Base-by-base conservation (phyloP, 2,888 invertebrate species). In the Marasmarcha lunaedactyla region DNA sequence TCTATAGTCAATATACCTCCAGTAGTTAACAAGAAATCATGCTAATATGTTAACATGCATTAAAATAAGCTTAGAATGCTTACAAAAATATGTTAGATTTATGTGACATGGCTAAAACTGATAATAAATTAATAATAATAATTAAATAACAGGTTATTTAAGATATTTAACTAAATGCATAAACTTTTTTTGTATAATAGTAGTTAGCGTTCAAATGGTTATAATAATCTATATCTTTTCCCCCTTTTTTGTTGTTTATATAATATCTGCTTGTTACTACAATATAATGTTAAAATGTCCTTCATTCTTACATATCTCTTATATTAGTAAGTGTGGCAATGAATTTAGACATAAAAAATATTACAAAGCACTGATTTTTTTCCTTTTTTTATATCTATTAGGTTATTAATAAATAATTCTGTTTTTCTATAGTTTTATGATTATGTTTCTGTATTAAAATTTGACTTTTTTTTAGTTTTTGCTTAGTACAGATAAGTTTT, bases 141-240 rank as follows among this genome's bases (percentile, higher is more conserved):
- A 54, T 51, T 58, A 57, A 57, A 49, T 20, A 20, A 20, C 20
- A 20, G 20, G 20, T 20, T 20, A 20, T 20, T 51, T 69, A 68
- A 64, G 63, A 66, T 63, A 73, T 77, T 76, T 67, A 74, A 67
- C 71, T 57, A 63, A 60, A 59, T 71, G 72, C 76, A 74, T 72
- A 70, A 67, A 71, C 63, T 20, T 20, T 20, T 20, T 20, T 20
- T 76, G 72, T 77, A 77, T 67, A 46, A 65, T 78, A 77, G 74
- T 79, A 79, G 79, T 72, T 79, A 78, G 78, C 60, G 57, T 73
- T 69, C 62, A 69, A 71, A 60, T 55, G 34, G 7, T 12, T 34
- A 59, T 61, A 57, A 57, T 57, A 54, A 56, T 56, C 56, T 58
- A 49, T 54, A 46, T 49, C 45, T 47, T 51, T 48, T 48, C 45